Conservation (phyloP, 1,140 invertebrate genomes). For the Drosophila nikananu region DNA sequence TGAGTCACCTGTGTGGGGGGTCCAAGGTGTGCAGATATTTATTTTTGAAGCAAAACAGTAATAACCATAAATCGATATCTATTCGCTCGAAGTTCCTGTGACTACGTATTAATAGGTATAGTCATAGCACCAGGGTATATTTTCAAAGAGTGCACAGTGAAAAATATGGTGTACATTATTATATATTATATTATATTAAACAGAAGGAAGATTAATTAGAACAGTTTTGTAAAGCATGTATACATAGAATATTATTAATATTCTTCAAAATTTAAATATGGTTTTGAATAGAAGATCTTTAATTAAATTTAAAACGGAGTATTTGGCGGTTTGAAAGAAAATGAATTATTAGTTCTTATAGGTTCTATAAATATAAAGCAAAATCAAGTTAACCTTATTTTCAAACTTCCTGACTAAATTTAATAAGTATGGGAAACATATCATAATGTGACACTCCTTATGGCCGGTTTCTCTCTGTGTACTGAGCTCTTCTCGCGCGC, state of each 20-base stretch:
- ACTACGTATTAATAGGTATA: not conserved
- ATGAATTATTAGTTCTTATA: too few relatives aligned
- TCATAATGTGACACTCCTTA: not conserved
- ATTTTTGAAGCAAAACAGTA: slow-evolving; percentile 23
- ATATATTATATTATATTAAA: too few relatives aligned
- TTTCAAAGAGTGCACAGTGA: not conserved
- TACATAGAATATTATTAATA: too few relatives aligned
- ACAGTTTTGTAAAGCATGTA: too few relatives aligned
- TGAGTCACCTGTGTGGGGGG: slow-evolving; percentile 35
- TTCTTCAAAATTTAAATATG: too few relatives aligned
- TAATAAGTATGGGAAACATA: too few relatives aligned
- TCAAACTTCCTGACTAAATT: not conserved
- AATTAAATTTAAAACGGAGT: too few relatives aligned
- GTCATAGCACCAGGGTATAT: not conserved
- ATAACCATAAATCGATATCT: slow-evolving; percentile 49
- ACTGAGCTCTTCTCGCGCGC: slow-evolving; percentile 4
- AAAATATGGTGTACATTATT: not conserved
- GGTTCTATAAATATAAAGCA: too few relatives aligned
- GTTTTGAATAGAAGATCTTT: too few relatives aligned
- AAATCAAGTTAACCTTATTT: too few relatives aligned
- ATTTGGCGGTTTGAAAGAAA: too few relatives aligned
- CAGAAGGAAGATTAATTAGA: too few relatives aligned
- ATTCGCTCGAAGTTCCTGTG: slow-evolving; percentile 39
- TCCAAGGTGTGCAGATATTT: slow-evolving; percentile 18
- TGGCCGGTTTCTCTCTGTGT: not conserved